Evolutionary conservation across 2,888 invertebrate species (phyloP).

Genomic region (Ormyrus labotus): DNA sequence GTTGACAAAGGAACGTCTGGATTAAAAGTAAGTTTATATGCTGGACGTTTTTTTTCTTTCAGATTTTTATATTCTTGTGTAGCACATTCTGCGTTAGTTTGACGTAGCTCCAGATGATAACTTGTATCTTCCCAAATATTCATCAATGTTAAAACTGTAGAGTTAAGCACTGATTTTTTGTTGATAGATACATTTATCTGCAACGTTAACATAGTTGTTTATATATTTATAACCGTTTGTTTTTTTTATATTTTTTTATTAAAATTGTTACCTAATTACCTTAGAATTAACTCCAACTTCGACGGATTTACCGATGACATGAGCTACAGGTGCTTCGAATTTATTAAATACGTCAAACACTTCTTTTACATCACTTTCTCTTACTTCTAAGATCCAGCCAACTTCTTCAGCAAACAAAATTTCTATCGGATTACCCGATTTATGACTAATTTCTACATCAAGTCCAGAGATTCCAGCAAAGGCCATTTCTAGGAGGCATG

Average conservation of each 20-base stretch:
- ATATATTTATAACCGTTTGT: background rate
- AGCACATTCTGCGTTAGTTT: conserved; percentile 88
- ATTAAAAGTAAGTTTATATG: conserved; percentile 85
- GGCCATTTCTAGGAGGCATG: conserved; percentile 96
- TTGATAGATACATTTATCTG: conserved; percentile 79
- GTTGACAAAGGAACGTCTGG: conserved; percentile 79
- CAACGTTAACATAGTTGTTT: background rate
- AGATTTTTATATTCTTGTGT: conserved; percentile 86
- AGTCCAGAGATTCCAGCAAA: conserved; percentile 93
- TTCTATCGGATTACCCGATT: conserved; percentile 79
- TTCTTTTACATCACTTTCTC: conserved; percentile 77
- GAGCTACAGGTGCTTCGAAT: conserved; percentile 81
- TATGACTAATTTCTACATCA: conserved; percentile 80
- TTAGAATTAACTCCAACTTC: conserved; percentile 83
- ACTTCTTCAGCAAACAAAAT: conserved; percentile 91
- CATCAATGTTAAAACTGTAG: conserved; percentile 82
- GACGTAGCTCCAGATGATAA: conserved; percentile 90
- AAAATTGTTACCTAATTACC: conserved; percentile 67
- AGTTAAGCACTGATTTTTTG: conserved; percentile 79
- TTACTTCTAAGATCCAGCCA: conserved; percentile 89
- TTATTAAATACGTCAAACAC: conserved; percentile 81
- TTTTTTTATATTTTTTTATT: background rate
- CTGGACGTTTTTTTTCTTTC: conserved; percentile 82
- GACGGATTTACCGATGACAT: conserved; percentile 82
- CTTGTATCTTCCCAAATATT: conserved; percentile 97